phyloP scores from a whole-genome alignment of 2,113 vertebrate genomes.

The Elaphurus davidianus region DNA sequence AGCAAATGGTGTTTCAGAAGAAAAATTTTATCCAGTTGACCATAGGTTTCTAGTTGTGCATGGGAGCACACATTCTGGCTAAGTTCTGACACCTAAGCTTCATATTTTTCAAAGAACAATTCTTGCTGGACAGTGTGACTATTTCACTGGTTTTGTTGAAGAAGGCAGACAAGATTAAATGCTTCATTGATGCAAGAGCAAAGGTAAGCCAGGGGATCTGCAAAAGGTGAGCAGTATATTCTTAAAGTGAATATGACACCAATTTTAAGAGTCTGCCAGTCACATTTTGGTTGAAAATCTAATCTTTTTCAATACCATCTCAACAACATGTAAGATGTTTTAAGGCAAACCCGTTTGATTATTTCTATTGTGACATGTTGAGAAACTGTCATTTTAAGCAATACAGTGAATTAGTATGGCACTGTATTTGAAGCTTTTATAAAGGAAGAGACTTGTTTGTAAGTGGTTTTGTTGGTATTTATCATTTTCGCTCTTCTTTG shows the following conservation, averaged over 20 bases:
- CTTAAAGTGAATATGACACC: background rate
- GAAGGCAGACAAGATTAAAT: background rate
- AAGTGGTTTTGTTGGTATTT: background rate
- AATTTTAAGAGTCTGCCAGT: constrained; percentile 7
- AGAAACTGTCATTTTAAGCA: constrained; percentile 8
- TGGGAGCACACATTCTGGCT: background rate
- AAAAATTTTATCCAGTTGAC: background rate
- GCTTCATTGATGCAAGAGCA: background rate
- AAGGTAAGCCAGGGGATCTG: background rate
- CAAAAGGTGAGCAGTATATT: background rate
- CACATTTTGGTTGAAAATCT: background rate
- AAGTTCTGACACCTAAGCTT: background rate
- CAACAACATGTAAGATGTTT: background rate
- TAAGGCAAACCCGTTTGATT: background rate
- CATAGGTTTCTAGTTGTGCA: background rate
- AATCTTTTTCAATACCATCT: background rate
- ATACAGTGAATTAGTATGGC: background rate
- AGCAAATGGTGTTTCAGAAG: background rate
- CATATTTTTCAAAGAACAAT: background rate
- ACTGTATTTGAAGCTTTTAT: background rate
- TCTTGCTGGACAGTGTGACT: background rate
- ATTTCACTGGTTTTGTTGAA: background rate
- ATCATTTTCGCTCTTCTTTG: background rate
- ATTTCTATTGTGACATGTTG: background rate
- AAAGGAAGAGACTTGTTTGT: background rate